Conservation (phyloP, 1,140 invertebrate genomes). For the Drosophila quadrilineata region DNA sequence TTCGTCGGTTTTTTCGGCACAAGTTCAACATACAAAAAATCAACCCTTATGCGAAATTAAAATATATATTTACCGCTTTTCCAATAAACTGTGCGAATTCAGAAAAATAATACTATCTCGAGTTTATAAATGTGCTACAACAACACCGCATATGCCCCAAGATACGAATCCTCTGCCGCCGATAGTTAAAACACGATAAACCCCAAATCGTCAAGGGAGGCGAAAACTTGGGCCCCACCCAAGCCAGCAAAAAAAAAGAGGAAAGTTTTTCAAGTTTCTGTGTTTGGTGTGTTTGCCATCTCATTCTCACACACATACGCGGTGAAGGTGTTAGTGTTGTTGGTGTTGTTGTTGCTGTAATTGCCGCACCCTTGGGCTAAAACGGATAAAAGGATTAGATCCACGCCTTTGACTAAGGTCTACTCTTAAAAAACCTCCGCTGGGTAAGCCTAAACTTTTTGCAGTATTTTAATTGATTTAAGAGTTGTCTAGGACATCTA, state of each 20-base stretch:
- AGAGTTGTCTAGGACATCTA: too few relatives aligned
- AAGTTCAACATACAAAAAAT: slow-evolving; percentile 29
- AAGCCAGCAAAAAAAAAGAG: slow-evolving; percentile 15
- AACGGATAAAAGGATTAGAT: slow-evolving; percentile 67
- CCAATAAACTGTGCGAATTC: too few relatives aligned
- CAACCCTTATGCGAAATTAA: slow-evolving; percentile 26
- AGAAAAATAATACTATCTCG: too few relatives aligned
- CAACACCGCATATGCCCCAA: too few relatives aligned
- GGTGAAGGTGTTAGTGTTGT: slow-evolving; percentile 8
- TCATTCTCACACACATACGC: neutral
- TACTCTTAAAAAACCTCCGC: too few relatives aligned
- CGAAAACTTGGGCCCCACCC: slow-evolving; percentile 60
- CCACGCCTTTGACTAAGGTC: slow-evolving; percentile 29
- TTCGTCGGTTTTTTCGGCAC: slow-evolving; percentile 34
- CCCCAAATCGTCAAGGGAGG: slow-evolving; percentile 29
- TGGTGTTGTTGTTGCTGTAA: slow-evolving; percentile 34
- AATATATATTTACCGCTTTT: slow-evolving; percentile 5
- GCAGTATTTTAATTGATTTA: neutral
- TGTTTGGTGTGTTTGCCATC: slow-evolving; percentile 20
- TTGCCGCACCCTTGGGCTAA: slow-evolving; percentile 60
- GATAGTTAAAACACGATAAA: too few relatives aligned
- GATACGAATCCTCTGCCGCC: too few relatives aligned
- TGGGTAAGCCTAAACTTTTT: neutral
- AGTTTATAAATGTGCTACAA: too few relatives aligned
- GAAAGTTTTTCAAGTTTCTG: slow-evolving; percentile 67